Percentiles rank a stretch among this genome's conserved stretches.
phyloP scores from a whole-genome alignment of 1,140 invertebrate species.

The Agraylea sexmaculata region DNA sequence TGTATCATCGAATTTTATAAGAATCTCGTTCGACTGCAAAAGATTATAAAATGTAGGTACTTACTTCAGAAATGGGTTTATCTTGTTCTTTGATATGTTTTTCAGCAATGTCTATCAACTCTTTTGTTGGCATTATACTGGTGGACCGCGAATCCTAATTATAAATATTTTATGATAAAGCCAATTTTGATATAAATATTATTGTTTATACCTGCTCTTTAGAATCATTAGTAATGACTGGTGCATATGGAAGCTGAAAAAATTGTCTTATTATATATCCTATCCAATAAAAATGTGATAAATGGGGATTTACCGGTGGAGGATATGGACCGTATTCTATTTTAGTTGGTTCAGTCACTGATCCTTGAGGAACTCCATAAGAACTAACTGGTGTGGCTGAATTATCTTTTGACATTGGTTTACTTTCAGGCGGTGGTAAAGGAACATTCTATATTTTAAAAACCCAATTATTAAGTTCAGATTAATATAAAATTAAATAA shows the following conservation, averaged over 20 bases:
- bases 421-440: neutral
- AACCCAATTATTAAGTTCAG: too few relatives aligned
- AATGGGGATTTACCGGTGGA: neutral
- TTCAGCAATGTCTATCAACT: constrained; percentile 16
- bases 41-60: too few relatives aligned
- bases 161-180: too few relatives aligned
- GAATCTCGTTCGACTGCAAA: too few relatives aligned
- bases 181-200: too few relatives aligned
- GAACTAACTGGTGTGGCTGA: neutral
- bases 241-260: neutral
- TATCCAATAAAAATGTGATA: neutral
- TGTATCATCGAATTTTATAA: too few relatives aligned
- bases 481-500: constrained; percentile 3
- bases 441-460: neutral
- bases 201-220: constrained; percentile 11
- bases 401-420: neutral
- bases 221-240: neutral
- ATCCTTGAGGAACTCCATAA: constrained; percentile 4
- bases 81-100: constrained; percentile 9
- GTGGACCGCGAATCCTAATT: too few relatives aligned
- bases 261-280: neutral
- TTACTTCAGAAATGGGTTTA: too few relatives aligned
- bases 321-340: neutral
- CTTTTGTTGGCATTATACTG: constrained; percentile 13
- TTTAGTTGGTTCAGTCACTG: neutral